These are phyloP conservation scores for Chirona hameri DNA, from an alignment of 2,888 invertebrate species.

Conservation along the genomic window DNA sequence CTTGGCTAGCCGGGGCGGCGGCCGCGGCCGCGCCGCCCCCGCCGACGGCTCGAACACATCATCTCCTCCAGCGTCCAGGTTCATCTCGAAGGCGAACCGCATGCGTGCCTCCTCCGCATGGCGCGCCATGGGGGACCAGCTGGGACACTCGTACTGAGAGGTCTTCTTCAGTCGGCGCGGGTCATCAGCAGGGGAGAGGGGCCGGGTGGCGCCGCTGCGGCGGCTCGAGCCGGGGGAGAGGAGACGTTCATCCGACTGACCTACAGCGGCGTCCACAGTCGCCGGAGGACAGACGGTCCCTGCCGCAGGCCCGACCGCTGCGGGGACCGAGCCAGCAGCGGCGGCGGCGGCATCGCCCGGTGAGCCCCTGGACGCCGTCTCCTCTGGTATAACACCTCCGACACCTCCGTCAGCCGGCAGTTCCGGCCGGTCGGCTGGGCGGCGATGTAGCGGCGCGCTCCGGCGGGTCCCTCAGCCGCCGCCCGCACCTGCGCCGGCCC, in stretches of 20 bases:
- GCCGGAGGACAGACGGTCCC: too few species aligned
- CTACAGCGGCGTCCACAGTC: too few species aligned
- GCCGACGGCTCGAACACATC: constrained; percentile 45
- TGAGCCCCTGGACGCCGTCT: background rate
- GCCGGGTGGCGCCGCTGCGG: background rate
- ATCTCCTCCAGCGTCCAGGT: constrained; percentile 52
- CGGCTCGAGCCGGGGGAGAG: background rate
- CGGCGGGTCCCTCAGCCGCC: background rate
- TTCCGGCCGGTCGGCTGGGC: background rate
- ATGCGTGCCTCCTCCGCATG: constrained; percentile 42
- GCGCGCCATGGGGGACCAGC: constrained; percentile 41
- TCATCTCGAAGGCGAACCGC: constrained; percentile 57
- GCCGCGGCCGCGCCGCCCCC: background rate
- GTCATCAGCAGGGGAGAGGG: background rate
- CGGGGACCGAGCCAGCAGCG: background rate
- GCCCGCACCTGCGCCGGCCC: background rate
- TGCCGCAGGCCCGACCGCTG: too few species aligned
- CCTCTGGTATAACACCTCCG: background rate
- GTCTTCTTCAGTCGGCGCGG: constrained; percentile 51
- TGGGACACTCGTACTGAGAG: constrained; percentile 56
- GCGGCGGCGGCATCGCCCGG: background rate
- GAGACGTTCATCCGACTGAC: too few species aligned
- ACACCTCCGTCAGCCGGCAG: background rate
- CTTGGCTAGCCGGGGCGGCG: constrained; percentile 3
- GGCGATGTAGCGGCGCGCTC: background rate